phyloP scores from a whole-genome alignment of 2,113 vertebrate genomes.

The Vimba vimba region DNA sequence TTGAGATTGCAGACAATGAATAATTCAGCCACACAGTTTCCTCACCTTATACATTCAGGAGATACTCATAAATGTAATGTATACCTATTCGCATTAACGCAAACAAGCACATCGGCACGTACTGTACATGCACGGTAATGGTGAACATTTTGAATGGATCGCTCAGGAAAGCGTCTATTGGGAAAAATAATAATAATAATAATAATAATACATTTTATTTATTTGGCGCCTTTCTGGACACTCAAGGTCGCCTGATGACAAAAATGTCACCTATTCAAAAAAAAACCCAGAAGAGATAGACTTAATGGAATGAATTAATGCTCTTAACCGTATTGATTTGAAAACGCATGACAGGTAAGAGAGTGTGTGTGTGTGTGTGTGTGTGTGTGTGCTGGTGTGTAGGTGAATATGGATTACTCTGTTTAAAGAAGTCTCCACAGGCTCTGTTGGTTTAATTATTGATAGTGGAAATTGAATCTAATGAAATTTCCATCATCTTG shows the following conservation, averaged over 20 bases:
- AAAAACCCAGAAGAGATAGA: not conserved
- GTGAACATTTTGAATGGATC: not conserved
- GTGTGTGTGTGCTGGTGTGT: not conserved
- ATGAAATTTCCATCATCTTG: conserved; percentile 89
- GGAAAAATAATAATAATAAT: not conserved
- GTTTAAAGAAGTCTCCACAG: conserved; percentile 65
- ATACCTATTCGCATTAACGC: not conserved
- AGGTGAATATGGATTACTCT: conserved; percentile 49
- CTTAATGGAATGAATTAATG: not conserved
- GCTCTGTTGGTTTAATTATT: conserved; percentile 88
- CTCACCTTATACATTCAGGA: conserved; percentile 15
- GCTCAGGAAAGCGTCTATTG: not conserved
- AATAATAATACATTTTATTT: too few relatives aligned
- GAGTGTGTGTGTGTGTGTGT: not conserved
- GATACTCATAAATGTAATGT: not conserved
- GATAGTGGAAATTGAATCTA: conserved; percentile 86
- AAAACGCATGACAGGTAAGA: not conserved
- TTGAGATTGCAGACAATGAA: conserved; percentile 24
- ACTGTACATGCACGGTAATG: not conserved
- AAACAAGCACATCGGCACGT: not conserved
- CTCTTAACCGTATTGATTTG: not conserved
- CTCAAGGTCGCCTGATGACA: too few relatives aligned
- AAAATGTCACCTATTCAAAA: conserved; percentile 25
- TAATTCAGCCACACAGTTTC: conserved; percentile 27
- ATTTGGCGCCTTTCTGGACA: too few relatives aligned